phyloP scores from a whole-genome alignment of 2,888 invertebrate genomes.

The Plebejus anna region DNA sequence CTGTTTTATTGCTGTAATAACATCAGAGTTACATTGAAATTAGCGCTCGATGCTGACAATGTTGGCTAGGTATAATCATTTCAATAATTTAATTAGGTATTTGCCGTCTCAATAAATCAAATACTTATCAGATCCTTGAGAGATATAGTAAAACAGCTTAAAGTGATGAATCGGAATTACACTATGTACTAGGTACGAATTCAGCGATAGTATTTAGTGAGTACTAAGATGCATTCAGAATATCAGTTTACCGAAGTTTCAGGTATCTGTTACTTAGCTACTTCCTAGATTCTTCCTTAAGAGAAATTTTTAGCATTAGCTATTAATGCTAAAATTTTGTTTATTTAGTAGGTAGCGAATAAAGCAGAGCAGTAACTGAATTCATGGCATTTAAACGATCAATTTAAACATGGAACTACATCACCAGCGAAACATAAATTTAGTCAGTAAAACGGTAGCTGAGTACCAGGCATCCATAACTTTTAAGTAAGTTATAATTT shows the following conservation, averaged over 20 bases:
- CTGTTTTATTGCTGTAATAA: constrained; percentile 13
- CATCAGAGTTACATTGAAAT: constrained; percentile 18
- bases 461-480: constrained; percentile 58
- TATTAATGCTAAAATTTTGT: too few species aligned
- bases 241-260: too few species aligned
- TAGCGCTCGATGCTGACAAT: not conserved
- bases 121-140: not conserved
- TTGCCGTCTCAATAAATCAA: not conserved
- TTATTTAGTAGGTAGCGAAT: not conserved
- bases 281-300: too few species aligned
- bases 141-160: too few species aligned
- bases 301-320: too few species aligned
- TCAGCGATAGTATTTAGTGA: too few species aligned
- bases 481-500: constrained; percentile 69
- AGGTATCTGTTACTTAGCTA: too few species aligned
- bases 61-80: not conserved
- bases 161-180: too few species aligned
- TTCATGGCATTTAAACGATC: not conserved
- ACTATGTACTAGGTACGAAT: too few species aligned
- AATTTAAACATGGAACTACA: not conserved
- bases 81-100: not conserved
- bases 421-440: constrained; percentile 41
- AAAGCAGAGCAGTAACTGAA: not conserved
- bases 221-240: too few species aligned
- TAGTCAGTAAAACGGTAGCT: constrained; percentile 43